Evolutionary conservation across 1,140 invertebrate species (phyloP), one percentile per base, ranked within the genome.

Genomic region (Sminthurinus signatus): DNA sequence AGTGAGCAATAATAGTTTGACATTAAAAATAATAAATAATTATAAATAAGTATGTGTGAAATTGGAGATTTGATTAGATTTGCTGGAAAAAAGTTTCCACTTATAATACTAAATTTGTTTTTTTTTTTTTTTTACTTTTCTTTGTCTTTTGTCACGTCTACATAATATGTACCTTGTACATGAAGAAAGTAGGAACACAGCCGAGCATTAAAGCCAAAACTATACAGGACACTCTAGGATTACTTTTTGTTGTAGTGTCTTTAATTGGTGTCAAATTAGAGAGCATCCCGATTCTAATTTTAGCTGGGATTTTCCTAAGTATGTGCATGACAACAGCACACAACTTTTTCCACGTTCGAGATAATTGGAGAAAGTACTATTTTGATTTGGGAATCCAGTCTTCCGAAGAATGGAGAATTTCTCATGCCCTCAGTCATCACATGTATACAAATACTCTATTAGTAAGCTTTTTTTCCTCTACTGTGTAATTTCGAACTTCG

Each of bases 331-430:
- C 85, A 29, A 79, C 78, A 23, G 82, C 83, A 0, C 90, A 93
- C 73, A 93, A 92, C 75, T 93, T 88, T 73, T 85, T 91, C 52
- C 90, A 93, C 74, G 81, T 84, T 70, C 81, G 80, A 23, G 85
- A 92, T 72, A 90, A 83, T 73, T 90, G 88, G 80, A 81, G 89
- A 46, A 89, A 89, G 85, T 89, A 87, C 73, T 83, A 88, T 43
- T 88, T 88, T 63, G 86, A 91, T 72, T 74, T 93, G 17, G 77
- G 79, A 29, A 73, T 85, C 56, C 75, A 86, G 75, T 82, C 84
- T 2, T 84, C 74, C 73, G 83, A 83, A 62, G 83, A 88, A 62
- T 92, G 88, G 83, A 79, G 88, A 67, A 83, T 92, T 42, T 84
- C 82, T 0, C 89, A 92, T 71, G 83, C 79, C 0, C 72, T 92